Evolutionary conservation across 2,797 vertebrate genomes (phyloP), one percentile per base, ranked within the genome.

Genomic region (Antennarius maculatus): DNA sequence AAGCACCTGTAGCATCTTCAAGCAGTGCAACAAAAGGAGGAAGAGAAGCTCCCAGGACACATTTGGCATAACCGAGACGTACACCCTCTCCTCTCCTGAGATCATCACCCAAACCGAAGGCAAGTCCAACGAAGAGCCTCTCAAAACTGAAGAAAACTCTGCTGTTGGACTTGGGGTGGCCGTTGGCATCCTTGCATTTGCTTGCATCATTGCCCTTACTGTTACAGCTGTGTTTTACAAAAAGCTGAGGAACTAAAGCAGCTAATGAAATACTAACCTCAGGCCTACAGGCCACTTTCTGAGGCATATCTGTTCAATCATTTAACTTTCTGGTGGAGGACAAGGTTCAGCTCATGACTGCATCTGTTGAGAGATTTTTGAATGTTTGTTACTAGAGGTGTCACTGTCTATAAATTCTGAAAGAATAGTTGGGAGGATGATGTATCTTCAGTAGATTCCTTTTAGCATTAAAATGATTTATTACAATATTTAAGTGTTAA

Each of bases 151-250:
- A 2, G 17, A 72, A 1, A 17, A 82, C 15, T 67, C 89, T 5
- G 58, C 79, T 7, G 66, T 80, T 0, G 89, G 91, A 23, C 82
- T 94, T 0, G 87, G 89, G 1, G 85, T 89, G 16, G 88, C 91
- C 4, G 91, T 95, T 3, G 92, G 92, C 0, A 37, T 94, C 61
- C 75, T 94, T 8, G 83, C 89, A 27, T 81, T 92, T 15, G 77
- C 62, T 37, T 92, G 88, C 65, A 4, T 92, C 3, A 56, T 82
- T 23, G 86, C 80, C 46, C 46, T 91, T 34, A 57, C 57, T 45
- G 76, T 84, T 29, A 90, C 83, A 53, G 77, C 74, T 14, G 43
- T 93, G 64, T 80, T 93, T 80, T 93, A 92, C 85, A 93, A 81
- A 82, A 87, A 62, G 80, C 70, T 89, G 46, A 84, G 61, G 59